These are phyloP conservation scores for Chrysomallon squamiferum DNA, from an alignment of 1,140 invertebrate species.

Conservation along the genomic window DNA sequence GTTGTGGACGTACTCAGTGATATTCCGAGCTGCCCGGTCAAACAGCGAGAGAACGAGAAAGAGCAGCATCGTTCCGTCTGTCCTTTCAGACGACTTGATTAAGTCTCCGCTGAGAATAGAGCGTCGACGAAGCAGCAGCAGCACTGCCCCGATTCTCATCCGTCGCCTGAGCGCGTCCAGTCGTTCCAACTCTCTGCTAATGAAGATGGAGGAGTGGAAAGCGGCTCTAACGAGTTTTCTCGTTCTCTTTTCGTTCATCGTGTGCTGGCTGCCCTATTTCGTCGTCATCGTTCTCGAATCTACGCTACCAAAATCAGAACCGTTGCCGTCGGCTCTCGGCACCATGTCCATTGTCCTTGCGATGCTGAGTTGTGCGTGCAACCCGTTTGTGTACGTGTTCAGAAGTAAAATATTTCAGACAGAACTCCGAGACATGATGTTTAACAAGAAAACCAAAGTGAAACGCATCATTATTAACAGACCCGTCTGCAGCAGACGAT, in stretches of 20 bases:
- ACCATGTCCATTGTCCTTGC: slow-evolving; percentile 52
- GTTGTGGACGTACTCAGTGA: slow-evolving; percentile 75
- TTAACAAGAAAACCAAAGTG: no score
- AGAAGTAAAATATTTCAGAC: slow-evolving; percentile 63
- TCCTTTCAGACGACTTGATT: slow-evolving; percentile 18
- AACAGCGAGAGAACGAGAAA: slow-evolving; percentile 75
- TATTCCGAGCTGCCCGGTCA: slow-evolving; percentile 74
- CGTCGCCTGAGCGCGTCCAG: slow-evolving; percentile 42
- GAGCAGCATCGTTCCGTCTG: slow-evolving; percentile 66
- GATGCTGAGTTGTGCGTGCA: slow-evolving; percentile 61
- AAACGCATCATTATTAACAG: no score
- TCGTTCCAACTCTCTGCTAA: slow-evolving; percentile 34
- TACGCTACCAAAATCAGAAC: slow-evolving; percentile 23
- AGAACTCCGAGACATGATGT: not conserved
- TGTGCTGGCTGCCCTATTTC: slow-evolving; percentile 69
- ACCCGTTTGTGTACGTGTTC: slow-evolving; percentile 70
- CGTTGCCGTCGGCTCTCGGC: slow-evolving; percentile 26
- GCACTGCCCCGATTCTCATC: slow-evolving; percentile 37
- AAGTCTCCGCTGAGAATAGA: not conserved
- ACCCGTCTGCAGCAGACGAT: no score
- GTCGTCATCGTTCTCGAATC: slow-evolving; percentile 56
- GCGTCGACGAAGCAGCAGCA: slow-evolving; percentile 13
- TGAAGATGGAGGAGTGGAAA: slow-evolving; percentile 67
- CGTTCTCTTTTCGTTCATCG: slow-evolving; percentile 67
- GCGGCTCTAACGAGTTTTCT: slow-evolving; percentile 68